Base-by-base conservation (phyloP, 2,888 invertebrate genomes). In the Protodeltote pygarga region DNA sequence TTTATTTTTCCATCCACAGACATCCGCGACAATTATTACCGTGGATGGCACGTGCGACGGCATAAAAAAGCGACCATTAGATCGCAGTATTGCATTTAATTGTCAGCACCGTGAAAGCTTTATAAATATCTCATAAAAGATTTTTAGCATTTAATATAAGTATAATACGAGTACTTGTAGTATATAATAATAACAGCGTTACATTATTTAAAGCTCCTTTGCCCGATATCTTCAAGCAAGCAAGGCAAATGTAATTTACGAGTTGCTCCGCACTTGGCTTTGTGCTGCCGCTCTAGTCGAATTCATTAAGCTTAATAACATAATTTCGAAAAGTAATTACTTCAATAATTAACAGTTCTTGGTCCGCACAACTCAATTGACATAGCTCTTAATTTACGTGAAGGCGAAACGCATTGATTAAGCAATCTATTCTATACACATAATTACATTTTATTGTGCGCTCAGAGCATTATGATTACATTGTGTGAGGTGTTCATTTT, bases 301-400 rank as follows among this genome's bases (percentile, higher is more conserved):
- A 50, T 70, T 81, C 79, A 83, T 81, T 77, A 81, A 63, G 67
- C 65, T 65, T 83, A 82, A 83, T 84, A 81, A 77, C 77, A 77
- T 83, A 75, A 83, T 83, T 81, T 73, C 66, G 48, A 77, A 76
- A 78, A 70, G 82, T 83, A 87, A 88, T 87, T 85, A 85, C 73
- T 59, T 20, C 33, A 38, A 60, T 67, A 69, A 69, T 65, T 57
- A 69, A 50, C 69, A 45, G 67, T 65, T 41, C 45, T 45, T 32
- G 45, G 31, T 60, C 37, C 35, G 31, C 21, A 54, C 42, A 51
- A 40, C 53, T 66, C 61, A 69, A 71, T 73, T 65, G 71, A 60
- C 62, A 65, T 63, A 71, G 59, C 61, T 71, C 53, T 71, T 77
- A 74, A 74, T 75, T 75, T 72, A 71, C 65, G 46, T 60, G 62